phyloP scores from a whole-genome alignment of 2,113 vertebrate genomes.

The Galemys pyrenaicus region DNA sequence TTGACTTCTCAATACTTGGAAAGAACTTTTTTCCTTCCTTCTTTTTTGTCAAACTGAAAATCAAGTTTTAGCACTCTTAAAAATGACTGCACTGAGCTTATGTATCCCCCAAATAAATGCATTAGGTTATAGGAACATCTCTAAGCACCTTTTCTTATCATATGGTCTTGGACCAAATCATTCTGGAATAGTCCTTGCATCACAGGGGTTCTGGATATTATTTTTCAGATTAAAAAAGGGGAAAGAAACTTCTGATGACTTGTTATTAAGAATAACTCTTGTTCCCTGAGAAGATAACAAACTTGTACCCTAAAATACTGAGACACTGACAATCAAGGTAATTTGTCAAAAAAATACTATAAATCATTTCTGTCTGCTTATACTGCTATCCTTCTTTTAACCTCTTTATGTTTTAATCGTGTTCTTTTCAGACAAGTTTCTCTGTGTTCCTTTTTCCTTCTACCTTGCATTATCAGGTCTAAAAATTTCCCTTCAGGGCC shows the following conservation, averaged over 20 bases:
- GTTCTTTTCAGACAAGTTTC: background rate
- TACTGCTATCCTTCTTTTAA: background rate
- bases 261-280: background rate
- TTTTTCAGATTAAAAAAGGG: background rate
- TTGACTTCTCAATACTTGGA: constrained; percentile 16
- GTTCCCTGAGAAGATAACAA: background rate
- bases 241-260: background rate
- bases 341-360: background rate
- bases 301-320: background rate
- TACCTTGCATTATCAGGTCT: background rate
- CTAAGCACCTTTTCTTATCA: background rate
- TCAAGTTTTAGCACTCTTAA: background rate
- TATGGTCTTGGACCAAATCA: background rate
- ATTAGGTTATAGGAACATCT: background rate
- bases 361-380: background rate
- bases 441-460: background rate
- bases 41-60: background rate
- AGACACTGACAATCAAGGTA: background rate
- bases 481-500: background rate
- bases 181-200: constrained; percentile 10
- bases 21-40: background rate
- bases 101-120: background rate
- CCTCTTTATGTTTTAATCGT: background rate
- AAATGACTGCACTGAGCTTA: background rate
- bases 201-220: background rate